Evolutionary conservation across 2,888 invertebrate genomes (phyloP), one percentile per base, ranked within the genome.

Genomic region (Stenolophus ochropezus): DNA sequence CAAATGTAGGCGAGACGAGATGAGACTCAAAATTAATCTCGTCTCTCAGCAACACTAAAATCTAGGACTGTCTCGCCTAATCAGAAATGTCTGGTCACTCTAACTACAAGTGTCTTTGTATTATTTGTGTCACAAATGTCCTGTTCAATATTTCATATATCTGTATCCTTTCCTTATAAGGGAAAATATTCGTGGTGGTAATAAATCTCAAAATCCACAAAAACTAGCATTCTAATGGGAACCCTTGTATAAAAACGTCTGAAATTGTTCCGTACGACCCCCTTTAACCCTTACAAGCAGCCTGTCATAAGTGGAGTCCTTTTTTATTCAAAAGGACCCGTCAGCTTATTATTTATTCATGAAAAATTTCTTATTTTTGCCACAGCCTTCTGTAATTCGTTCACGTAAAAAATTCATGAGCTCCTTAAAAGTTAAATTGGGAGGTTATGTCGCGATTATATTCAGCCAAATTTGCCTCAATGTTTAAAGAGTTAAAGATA

Each of bases 321-420:
- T 69, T 61, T 69, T 69, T 69, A 69, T 69, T 69, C 65, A 69
- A 33, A 69, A 69, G 65, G 65, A 27, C 16, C 65, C 65, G 27
- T 69, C 18, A 27, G 27, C 65, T 61, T 33, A 69, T 69, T 69
- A 69, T 33, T 69, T 69, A 69, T 69, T 69, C 65, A 69, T 69
- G 65, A 69, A 33, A 69, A 69, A 69, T 69, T 69, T 69, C 65
- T 69, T 69, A 69, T 69, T 69, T 69, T 69, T 69, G 42, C 65
- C 33, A 11, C 16, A 69, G 11, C 65, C 27, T 33, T 33, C 16
- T 69, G 65, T 69, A 69, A 69, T 69, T 69, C 65, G 16, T 33
- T 33, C 42, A 5, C 33, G 33, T 69, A 69, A 69, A 33, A 69
- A 69, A 69, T 69, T 69, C 65, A 69, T 69, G 20, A 69, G 65